Evolutionary conservation across 2,113 vertebrate genomes (phyloP).

Genomic region (Paratilapia polleni): DNA sequence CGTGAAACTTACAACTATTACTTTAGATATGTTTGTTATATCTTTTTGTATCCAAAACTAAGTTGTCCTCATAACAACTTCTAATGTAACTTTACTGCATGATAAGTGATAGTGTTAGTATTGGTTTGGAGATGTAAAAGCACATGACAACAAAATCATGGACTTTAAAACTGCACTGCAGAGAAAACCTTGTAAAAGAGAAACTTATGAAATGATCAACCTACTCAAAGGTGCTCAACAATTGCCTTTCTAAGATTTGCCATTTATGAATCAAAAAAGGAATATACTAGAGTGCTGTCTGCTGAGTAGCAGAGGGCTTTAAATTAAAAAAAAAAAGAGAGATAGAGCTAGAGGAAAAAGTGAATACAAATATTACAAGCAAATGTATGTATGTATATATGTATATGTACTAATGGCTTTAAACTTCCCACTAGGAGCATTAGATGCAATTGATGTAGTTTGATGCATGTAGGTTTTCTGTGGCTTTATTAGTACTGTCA

Average conservation of each 20-base stretch:
- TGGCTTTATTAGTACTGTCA: conserved; percentile 24
- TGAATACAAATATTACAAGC: background rate
- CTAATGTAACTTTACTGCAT: background rate
- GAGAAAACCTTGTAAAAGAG: background rate
- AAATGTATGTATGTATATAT: too few species aligned
- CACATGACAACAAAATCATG: background rate
- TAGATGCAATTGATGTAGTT: conserved; percentile 44
- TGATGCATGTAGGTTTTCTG: conserved; percentile 12
- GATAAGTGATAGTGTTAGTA: background rate
- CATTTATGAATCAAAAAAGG: background rate
- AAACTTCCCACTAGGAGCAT: background rate
- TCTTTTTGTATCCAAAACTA: background rate
- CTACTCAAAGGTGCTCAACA: background rate
- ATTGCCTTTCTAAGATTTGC: background rate
- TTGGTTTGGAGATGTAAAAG: background rate
- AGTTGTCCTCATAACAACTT: background rate
- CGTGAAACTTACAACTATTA: background rate
- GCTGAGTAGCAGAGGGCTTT: background rate
- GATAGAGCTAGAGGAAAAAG: background rate
- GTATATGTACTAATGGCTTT: conserved; percentile 6
- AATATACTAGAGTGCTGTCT: background rate
- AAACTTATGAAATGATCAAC: background rate
- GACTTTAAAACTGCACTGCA: background rate
- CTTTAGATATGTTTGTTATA: background rate
- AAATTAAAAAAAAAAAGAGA: background rate